phyloP scores from a whole-genome alignment of 2,888 invertebrate species.

The Drosophila austrosaltans region DNA sequence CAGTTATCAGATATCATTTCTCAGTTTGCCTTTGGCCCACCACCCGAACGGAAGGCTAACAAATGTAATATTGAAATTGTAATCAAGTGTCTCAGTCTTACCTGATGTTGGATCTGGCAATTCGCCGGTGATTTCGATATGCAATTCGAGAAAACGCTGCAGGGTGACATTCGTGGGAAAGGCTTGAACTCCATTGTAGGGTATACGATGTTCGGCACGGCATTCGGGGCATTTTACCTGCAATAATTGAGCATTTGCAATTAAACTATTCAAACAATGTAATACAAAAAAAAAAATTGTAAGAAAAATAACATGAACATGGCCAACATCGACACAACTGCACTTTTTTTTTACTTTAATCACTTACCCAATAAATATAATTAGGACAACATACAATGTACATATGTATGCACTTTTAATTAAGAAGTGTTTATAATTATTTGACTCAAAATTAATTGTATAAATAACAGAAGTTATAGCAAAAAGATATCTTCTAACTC shows the following conservation, averaged over 20 bases:
- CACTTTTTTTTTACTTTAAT: too few species aligned
- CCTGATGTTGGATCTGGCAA: constrained; percentile 94
- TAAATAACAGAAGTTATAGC: too few species aligned
- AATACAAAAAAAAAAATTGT: too few species aligned
- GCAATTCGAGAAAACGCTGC: constrained; percentile 96
- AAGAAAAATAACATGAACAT: too few species aligned
- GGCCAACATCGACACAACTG: too few species aligned
- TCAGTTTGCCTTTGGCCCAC: not conserved
- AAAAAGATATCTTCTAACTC: too few species aligned
- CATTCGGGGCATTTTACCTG: constrained; percentile 99
- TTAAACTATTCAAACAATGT: too few species aligned
- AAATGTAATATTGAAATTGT: constrained; percentile 10
- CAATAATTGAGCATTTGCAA: constrained; percentile 45
- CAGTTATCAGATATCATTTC: constrained; percentile 10
- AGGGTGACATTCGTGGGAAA: constrained; percentile 98
- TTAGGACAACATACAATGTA: too few species aligned
- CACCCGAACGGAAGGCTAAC: not conserved
- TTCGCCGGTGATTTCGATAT: constrained; percentile 96
- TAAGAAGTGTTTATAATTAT: too few species aligned
- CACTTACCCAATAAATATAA: too few species aligned
- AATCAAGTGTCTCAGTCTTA: constrained; percentile 44
- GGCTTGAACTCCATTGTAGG: constrained; percentile 96
- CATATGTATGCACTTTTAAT: too few species aligned
- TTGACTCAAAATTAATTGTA: too few species aligned
- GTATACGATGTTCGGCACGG: constrained; percentile 97